Evolutionary conservation across 53 echinoderm and acorn worm genomes (phyloP).

Genomic region (Hippasteria phrygiana): DNA sequence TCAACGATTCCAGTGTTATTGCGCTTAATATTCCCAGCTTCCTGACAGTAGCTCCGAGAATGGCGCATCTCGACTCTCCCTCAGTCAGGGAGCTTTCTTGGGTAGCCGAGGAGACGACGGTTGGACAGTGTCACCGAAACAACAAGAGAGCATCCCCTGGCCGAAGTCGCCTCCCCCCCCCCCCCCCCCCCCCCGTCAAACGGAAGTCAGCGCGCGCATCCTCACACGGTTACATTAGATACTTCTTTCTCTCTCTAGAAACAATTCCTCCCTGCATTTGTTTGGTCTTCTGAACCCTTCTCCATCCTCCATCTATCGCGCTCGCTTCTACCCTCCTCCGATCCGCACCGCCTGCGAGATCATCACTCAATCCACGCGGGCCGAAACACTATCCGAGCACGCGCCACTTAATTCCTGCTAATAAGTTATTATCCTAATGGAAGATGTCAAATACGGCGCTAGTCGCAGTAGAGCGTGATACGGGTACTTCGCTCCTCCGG

Average conservation of each 20-base stretch:
- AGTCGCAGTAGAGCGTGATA: constrained; percentile 53
- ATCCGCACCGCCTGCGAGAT: background rate
- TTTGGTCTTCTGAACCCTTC: background rate
- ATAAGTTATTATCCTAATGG: constrained; percentile 99
- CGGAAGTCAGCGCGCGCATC: constrained; percentile 47
- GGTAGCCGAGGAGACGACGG: constrained; percentile 20
- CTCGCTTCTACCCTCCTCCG: background rate
- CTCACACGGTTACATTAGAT: constrained; percentile 34
- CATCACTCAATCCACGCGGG: constrained; percentile 59
- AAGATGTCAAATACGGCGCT: constrained; percentile 73
- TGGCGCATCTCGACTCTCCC: constrained; percentile 3
- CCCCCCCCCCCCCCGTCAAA: background rate
- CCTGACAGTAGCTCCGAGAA: constrained; percentile 44
- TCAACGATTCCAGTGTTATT: constrained; percentile 37
- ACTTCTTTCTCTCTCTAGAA: constrained; percentile 46
- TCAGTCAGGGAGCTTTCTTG: background rate
- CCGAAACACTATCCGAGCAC: constrained; percentile 67
- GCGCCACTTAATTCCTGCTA: constrained; percentile 98
- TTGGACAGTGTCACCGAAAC: background rate
- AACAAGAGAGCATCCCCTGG: background rate
- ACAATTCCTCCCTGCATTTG: constrained; percentile 34
- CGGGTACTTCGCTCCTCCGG: constrained; percentile 60
- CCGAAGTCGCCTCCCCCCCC: background rate
- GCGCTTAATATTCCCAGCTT: constrained; percentile 56
- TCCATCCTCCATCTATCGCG: background rate